Percentiles rank a stretch among this genome's conserved stretches.
Evolutionary conservation across 2,888 invertebrate species (phyloP).

Genomic region (Drosophila subquinaria): DNA sequence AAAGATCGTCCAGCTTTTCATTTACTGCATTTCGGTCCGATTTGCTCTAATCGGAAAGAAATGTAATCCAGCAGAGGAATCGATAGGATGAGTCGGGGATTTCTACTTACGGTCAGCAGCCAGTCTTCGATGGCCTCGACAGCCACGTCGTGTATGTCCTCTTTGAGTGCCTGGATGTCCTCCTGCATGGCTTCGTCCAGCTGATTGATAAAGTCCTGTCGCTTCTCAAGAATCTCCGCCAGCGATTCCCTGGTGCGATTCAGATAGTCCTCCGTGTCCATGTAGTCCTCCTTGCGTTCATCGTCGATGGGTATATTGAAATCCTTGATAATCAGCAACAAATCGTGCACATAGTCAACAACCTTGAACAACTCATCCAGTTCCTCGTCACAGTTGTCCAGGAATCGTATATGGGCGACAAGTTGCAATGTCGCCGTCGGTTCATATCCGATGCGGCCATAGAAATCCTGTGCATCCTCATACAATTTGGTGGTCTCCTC

Average conservation of each 20-base stretch:
- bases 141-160: slow-evolving; percentile 90
- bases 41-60: slow-evolving; percentile 87
- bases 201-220: slow-evolving; percentile 89
- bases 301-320: slow-evolving; percentile 90
- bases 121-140: slow-evolving; percentile 88
- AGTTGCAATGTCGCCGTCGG: slow-evolving; percentile 91
- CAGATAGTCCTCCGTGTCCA: slow-evolving; percentile 85
- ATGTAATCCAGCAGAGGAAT: too few species aligned
- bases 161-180: slow-evolving; percentile 91
- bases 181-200: slow-evolving; percentile 91
- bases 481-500: slow-evolving; percentile 86
- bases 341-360: slow-evolving; percentile 92
- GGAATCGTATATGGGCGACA: slow-evolving; percentile 86
- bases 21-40: slow-evolving; percentile 90
- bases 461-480: slow-evolving; percentile 86
- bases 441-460: slow-evolving; percentile 88
- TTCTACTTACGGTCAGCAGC: slow-evolving; percentile 77
- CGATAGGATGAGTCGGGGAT: not conserved
- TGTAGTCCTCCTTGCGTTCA: slow-evolving; percentile 88
- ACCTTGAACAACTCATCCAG: slow-evolving; percentile 90
- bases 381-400: slow-evolving; percentile 88
- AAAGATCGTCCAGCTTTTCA: slow-evolving; percentile 88
- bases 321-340: slow-evolving; percentile 94
- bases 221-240: slow-evolving; percentile 87
- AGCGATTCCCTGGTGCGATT: slow-evolving; percentile 88